These are phyloP conservation scores for Allobates femoralis DNA, from an alignment of 2,797 vertebrate genomes.

Conservation along the genomic window DNA sequence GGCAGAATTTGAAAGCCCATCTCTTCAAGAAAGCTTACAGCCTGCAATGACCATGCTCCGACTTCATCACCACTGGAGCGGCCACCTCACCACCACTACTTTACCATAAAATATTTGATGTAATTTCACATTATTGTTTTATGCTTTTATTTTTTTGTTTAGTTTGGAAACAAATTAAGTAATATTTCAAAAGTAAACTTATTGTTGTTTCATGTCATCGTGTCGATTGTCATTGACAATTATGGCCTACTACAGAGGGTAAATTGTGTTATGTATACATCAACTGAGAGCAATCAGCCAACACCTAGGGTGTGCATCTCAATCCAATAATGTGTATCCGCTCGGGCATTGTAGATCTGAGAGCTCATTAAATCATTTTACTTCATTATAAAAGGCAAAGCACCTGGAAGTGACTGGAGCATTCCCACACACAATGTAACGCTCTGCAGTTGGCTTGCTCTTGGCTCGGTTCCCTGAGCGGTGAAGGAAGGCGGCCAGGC, in stretches of 20 bases:
- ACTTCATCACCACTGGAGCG: too few species aligned
- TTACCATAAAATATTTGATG: background rate
- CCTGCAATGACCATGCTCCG: too few species aligned
- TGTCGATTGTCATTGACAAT: background rate
- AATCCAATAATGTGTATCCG: constrained; percentile 45
- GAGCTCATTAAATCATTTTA: constrained; percentile 28
- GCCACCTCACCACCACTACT: too few species aligned
- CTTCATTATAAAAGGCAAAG: constrained; percentile 27
- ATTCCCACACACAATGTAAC: constrained; percentile 31
- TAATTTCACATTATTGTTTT: background rate
- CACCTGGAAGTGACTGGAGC: constrained; percentile 2
- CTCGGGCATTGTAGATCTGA: constrained; percentile 28
- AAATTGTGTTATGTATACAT: background rate
- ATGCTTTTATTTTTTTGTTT: background rate
- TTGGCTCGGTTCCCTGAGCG: fast-evolving
- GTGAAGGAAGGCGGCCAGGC: constrained; percentile 35
- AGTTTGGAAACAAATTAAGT: background rate
- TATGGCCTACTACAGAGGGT: background rate
- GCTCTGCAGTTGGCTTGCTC: background rate
- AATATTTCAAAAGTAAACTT: background rate
- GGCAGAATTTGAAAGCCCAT: too few species aligned
- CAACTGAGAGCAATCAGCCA: constrained; percentile 10
- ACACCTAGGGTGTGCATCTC: constrained; percentile 29
- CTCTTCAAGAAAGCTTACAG: too few species aligned
- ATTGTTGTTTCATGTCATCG: background rate